These are phyloP conservation scores for Epinephelus lanceolatus DNA, from an alignment of 2,113 vertebrate genomes.

Conservation along the genomic window DNA sequence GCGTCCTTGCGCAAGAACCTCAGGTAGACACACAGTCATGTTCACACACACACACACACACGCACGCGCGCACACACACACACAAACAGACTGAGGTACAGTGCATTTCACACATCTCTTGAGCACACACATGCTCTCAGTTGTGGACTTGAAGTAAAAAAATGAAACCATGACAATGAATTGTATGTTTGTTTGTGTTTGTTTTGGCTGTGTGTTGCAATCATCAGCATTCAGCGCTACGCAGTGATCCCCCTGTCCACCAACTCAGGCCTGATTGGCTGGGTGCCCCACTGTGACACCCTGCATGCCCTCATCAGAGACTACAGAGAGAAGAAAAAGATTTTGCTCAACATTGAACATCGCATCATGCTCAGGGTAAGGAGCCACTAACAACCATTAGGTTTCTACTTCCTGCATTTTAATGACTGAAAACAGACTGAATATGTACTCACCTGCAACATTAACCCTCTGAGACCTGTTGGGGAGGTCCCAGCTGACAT, in stretches of 20 bases:
- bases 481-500: too few relatives aligned
- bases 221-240: slow-evolving; percentile 94
- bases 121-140: neutral
- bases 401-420: neutral
- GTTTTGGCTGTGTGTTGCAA: slow-evolving; percentile 4
- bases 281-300: slow-evolving; percentile 98
- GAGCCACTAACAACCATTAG: neutral
- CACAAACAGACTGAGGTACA: neutral
- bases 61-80: neutral
- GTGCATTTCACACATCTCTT: neutral
- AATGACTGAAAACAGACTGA: neutral
- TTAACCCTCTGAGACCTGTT: neutral
- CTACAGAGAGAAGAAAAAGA: slow-evolving; percentile 99
- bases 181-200: neutral
- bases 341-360: slow-evolving; percentile 98
- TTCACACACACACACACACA: neutral
- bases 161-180: neutral
- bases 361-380: slow-evolving; percentile 98
- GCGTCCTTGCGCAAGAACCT: slow-evolving; percentile 99
- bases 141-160: neutral
- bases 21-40: slow-evolving; percentile 82
- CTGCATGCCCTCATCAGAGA: slow-evolving; percentile 97
- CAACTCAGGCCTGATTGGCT: slow-evolving; percentile 98
- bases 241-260: slow-evolving; percentile 98
- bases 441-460: neutral